A percentile compares a stretch with the other conserved stretches of the same genome.
Conservation (phyloP, 2,797 vertebrate genomes). For the Chiloscyllium punctatum region DNA sequence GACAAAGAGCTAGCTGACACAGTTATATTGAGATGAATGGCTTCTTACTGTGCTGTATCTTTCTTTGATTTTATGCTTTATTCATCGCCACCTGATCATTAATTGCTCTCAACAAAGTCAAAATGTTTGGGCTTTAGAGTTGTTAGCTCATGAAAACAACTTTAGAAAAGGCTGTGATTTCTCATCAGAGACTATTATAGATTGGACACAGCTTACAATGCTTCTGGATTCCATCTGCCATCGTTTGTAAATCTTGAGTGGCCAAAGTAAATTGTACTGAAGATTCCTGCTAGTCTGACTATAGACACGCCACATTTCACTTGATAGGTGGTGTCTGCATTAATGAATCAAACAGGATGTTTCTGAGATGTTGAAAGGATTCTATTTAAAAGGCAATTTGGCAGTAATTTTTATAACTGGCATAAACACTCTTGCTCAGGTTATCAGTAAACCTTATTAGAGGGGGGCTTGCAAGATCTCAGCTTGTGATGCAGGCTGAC, state of each 20-base stretch:
- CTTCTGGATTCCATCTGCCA: not conserved
- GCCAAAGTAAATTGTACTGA: not conserved
- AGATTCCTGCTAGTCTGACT: not conserved
- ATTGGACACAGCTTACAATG: not conserved
- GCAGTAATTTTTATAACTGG: not conserved
- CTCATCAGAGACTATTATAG: not conserved
- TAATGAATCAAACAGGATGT: conserved; percentile 13
- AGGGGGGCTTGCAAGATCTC: not conserved
- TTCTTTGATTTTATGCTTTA: not conserved
- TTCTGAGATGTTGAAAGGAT: not conserved
- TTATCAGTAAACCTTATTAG: conserved; percentile 26
- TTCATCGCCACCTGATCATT: not conserved
- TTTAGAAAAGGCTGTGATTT: not conserved
- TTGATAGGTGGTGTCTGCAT: not conserved
- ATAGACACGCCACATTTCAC: not conserved
- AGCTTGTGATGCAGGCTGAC: conserved; percentile 15
- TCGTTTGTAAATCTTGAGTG: not conserved
- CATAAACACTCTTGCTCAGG: not conserved
- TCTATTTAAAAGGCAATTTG: not conserved
- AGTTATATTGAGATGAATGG: not conserved
- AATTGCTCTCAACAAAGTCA: not conserved
- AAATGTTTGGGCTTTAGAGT: not conserved
- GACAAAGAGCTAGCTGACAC: not conserved
- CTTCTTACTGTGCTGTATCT: not conserved
- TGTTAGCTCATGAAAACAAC: conserved; percentile 3